A percentile compares a stretch with the other conserved stretches of the same genome.
These are phyloP conservation scores for Epizoanthus rinbou DNA, from an alignment of 92 coral and sea anemone species.

Conservation along the genomic window DNA sequence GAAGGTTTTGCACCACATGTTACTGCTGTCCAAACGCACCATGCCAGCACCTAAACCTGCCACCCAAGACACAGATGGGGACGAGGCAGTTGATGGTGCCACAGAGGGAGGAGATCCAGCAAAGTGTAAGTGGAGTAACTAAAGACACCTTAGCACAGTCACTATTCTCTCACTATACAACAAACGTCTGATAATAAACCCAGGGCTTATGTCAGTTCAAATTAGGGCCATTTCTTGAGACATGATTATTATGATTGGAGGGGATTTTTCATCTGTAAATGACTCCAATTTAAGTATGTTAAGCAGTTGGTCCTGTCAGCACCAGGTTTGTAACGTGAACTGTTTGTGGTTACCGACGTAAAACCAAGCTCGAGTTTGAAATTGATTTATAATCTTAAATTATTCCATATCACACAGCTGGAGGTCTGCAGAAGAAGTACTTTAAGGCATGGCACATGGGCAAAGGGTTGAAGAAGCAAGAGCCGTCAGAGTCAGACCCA, in stretches of 20 bases:
- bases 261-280: too few relatives aligned
- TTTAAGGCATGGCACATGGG: conserved; percentile 98
- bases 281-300: too few relatives aligned
- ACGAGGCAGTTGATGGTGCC: conserved; percentile 54
- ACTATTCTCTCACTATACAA: background rate
- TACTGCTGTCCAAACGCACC: conserved; percentile 84
- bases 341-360: too few relatives aligned
- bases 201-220: background rate
- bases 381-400: background rate
- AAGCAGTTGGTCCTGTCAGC: too few relatives aligned
- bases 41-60: conserved; percentile 66
- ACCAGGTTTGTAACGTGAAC: too few relatives aligned
- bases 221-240: too few relatives aligned
- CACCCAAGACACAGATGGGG: conserved; percentile 48
- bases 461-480: conserved; percentile 81
- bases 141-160: too few relatives aligned
- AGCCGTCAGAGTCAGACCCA: conserved; percentile 88
- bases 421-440: conserved; percentile 84
- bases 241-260: too few relatives aligned
- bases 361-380: background rate
- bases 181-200: background rate
- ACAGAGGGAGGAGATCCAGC: background rate
- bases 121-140: background rate
- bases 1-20: conserved; percentile 91
- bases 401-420: conserved; percentile 40